Evolutionary conservation across 1,140 invertebrate genomes (phyloP).

Genomic region (Drosophila teissieri): DNA sequence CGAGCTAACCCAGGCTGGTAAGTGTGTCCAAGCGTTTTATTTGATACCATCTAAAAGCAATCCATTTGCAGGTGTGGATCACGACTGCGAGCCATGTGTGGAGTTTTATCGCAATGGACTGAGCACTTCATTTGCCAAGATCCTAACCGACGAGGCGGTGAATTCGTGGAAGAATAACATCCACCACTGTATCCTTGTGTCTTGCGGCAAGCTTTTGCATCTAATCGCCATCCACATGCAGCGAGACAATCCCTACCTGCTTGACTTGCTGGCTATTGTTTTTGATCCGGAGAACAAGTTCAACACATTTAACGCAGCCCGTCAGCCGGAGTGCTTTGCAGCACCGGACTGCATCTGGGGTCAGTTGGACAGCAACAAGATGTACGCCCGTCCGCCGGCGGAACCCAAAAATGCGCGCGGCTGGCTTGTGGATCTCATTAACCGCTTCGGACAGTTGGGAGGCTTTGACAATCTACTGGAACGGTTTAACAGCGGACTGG

Average conservation of each 20-base stretch:
- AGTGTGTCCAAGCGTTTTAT: constrained; percentile 9
- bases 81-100: constrained; percentile 95
- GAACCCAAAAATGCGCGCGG: constrained; percentile 92
- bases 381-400: constrained; percentile 92
- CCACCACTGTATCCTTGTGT: constrained; percentile 96
- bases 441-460: constrained; percentile 94
- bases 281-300: constrained; percentile 98
- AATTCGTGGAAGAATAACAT: constrained; percentile 99
- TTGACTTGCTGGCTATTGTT: constrained; percentile 96
- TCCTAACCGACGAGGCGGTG: constrained; percentile 99
- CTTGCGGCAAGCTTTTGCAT: constrained; percentile 96
- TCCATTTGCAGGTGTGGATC: constrained; percentile 90
- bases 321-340: constrained; percentile 91
- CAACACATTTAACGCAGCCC: constrained; percentile 95
- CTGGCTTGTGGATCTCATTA: constrained; percentile 98
- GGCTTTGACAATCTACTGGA: constrained; percentile 95
- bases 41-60: not conserved
- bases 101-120: constrained; percentile 97
- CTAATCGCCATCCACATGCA: constrained; percentile 95
- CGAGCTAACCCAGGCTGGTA: constrained; percentile 92
- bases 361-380: constrained; percentile 81
- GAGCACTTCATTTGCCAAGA: constrained; percentile 98
- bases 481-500: constrained; percentile 89
- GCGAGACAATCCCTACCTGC: constrained; percentile 96
- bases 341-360: constrained; percentile 85